These are phyloP conservation scores for Osmoderma eremita DNA, from an alignment of 2,888 invertebrate genomes.

Conservation along the genomic window DNA sequence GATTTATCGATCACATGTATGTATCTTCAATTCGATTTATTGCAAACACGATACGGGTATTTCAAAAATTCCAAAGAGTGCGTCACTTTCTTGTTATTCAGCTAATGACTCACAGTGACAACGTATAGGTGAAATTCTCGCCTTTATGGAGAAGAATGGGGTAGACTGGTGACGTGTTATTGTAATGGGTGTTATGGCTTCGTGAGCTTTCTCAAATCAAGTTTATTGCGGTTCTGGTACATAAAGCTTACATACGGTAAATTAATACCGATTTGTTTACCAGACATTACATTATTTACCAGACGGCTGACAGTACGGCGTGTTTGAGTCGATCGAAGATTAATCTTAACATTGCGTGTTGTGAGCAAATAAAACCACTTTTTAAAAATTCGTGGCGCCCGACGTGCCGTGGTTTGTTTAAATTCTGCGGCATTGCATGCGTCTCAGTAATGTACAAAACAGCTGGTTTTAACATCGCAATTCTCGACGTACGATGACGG, in stretches of 20 bases:
- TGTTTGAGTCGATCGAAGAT: slow-evolving; percentile 8
- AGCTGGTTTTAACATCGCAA: background rate
- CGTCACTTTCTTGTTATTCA: slow-evolving; percentile 9
- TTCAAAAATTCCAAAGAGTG: slow-evolving; percentile 13
- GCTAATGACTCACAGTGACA: slow-evolving; percentile 8
- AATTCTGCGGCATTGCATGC: background rate
- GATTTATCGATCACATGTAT: too few relatives aligned
- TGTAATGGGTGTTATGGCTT: too few relatives aligned
- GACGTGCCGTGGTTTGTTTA: slow-evolving; percentile 10
- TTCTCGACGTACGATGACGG: too few relatives aligned
- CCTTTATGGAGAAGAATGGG: background rate
- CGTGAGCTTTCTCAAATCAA: too few relatives aligned
- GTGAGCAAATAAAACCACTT: slow-evolving; percentile 1
- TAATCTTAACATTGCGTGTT: slow-evolving; percentile 4
- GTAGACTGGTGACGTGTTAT: background rate
- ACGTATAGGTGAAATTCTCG: slow-evolving; percentile 6
- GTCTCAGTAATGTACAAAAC: slow-evolving; percentile 19
- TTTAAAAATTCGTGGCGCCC: slow-evolving; percentile 14
- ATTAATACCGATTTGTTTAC: too few relatives aligned
- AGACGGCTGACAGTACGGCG: background rate
- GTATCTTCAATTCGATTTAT: too few relatives aligned
- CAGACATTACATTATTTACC: too few relatives aligned
- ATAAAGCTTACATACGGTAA: too few relatives aligned
- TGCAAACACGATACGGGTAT: too few relatives aligned
- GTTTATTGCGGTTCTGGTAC: too few relatives aligned